These are phyloP conservation scores for Aphis craccivora DNA, from an alignment of 1,140 invertebrate species.

Conservation along the genomic window DNA sequence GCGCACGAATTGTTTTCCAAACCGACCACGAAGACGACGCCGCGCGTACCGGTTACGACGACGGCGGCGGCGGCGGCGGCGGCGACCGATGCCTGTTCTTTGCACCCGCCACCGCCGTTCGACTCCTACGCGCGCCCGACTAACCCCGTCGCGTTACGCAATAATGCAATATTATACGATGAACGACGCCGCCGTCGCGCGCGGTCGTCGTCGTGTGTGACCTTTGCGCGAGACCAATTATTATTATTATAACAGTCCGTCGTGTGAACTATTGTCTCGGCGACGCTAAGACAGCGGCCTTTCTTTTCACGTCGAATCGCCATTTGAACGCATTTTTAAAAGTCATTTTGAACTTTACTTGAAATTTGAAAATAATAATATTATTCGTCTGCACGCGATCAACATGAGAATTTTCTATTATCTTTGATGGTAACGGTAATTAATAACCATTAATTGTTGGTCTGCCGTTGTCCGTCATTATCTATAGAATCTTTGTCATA, in stretches of 20 bases:
- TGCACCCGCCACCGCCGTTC: neutral
- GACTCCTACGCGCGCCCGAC: slow-evolving; percentile 38
- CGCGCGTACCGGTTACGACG: neutral
- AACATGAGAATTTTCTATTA: neutral
- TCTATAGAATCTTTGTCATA: neutral
- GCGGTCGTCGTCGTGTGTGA: slow-evolving; percentile 23
- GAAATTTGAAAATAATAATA: neutral
- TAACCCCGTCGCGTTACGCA: slow-evolving; percentile 12
- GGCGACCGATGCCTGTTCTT: neutral
- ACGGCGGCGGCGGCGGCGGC: neutral
- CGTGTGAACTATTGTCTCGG: slow-evolving; percentile 8
- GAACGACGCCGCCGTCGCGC: no score
- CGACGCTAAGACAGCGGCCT: neutral
- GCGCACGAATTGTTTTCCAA: slow-evolving; percentile 42
- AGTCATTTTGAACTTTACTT: neutral
- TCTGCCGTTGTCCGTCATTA: neutral
- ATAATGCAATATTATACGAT: neutral
- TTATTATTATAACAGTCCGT: neutral
- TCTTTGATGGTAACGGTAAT: neutral
- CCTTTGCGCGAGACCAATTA: slow-evolving; percentile 35
- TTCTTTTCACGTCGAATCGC: neutral
- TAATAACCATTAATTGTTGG: neutral
- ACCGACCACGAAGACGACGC: neutral
- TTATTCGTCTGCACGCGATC: neutral
- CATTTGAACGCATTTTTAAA: neutral